A percentile compares a stretch with the other conserved stretches of the same genome.
These are phyloP conservation scores for Bombylius discolor DNA, from an alignment of 2,888 invertebrate species.

Conservation along the genomic window DNA sequence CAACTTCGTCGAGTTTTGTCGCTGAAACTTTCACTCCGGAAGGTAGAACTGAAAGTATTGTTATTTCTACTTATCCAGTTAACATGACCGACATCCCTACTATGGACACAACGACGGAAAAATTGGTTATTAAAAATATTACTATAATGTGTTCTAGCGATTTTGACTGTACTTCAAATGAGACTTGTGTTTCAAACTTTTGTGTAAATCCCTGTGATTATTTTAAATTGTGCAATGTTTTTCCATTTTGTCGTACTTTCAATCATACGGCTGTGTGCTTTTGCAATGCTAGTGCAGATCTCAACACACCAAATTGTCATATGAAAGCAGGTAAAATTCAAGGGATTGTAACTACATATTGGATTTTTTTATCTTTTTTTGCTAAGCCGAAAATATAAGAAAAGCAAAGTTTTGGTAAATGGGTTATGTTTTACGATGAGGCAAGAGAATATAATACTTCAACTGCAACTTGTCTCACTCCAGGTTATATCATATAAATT, in stretches of 20 bases:
- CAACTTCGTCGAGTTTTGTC: too few species aligned
- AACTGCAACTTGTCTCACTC: slow-evolving; percentile 11
- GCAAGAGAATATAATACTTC: slow-evolving; percentile 11
- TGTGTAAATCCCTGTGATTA: slow-evolving; percentile 43
- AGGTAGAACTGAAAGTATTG: too few species aligned
- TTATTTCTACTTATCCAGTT: too few species aligned
- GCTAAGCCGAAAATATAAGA: neutral
- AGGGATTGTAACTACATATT: too few species aligned
- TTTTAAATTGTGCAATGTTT: slow-evolving; percentile 36
- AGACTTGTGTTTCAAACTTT: slow-evolving; percentile 4
- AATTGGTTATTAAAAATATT: too few species aligned
- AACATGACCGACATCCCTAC: too few species aligned
- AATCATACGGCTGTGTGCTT: slow-evolving; percentile 44
- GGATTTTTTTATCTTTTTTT: too few species aligned
- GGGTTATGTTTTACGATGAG: slow-evolving; percentile 1
- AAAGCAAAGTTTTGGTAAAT: slow-evolving; percentile 4
- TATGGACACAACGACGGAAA: too few species aligned
- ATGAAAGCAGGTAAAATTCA: slow-evolving; percentile 45
- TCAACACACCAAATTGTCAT: slow-evolving; percentile 42
- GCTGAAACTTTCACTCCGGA: too few species aligned
- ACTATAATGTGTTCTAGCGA: neutral
- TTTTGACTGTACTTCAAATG: neutral
- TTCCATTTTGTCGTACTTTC: slow-evolving; percentile 39
- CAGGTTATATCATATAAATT: too few species aligned
- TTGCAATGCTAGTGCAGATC: slow-evolving; percentile 38